A percentile compares a stretch with the other conserved stretches of the same genome.
Conservation (phyloP, 2,797 vertebrate species). For the Enteromius thamalakanensis region DNA sequence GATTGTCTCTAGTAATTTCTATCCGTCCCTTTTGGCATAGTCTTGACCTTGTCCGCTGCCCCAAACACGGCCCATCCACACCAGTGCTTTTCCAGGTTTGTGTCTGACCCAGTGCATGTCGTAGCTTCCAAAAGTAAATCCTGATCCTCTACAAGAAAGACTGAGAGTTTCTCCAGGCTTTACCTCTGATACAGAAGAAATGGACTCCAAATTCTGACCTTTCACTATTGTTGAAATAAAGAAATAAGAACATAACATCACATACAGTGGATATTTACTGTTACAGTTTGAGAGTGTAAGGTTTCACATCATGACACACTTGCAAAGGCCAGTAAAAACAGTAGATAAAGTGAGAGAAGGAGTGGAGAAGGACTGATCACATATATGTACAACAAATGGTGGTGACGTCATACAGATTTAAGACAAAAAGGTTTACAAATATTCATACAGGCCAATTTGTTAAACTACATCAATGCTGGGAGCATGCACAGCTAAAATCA, state of each 20-base stretch:
- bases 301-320: background rate
- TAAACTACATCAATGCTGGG: background rate
- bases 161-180: background rate
- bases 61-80: conserved; percentile 22
- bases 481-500: background rate
- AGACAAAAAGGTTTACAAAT: background rate
- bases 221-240: background rate
- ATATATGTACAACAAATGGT: background rate
- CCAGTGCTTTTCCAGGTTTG: conserved; percentile 14
- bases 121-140: conserved; percentile 7
- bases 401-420: background rate
- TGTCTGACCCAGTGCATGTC: conserved; percentile 1
- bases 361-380: background rate
- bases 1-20: background rate
- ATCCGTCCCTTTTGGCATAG: background rate
- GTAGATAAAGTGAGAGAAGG: background rate
- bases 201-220: conserved; percentile 13
- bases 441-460: background rate
- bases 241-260: too few relatives aligned
- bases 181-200: background rate
- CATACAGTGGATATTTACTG: too few relatives aligned
- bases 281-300: too few relatives aligned
- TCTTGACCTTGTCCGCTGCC: background rate
- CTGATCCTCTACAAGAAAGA: conserved; percentile 36
- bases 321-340: background rate